Conservation (phyloP, 2,113 vertebrate species). For the Notothenia rossii region DNA sequence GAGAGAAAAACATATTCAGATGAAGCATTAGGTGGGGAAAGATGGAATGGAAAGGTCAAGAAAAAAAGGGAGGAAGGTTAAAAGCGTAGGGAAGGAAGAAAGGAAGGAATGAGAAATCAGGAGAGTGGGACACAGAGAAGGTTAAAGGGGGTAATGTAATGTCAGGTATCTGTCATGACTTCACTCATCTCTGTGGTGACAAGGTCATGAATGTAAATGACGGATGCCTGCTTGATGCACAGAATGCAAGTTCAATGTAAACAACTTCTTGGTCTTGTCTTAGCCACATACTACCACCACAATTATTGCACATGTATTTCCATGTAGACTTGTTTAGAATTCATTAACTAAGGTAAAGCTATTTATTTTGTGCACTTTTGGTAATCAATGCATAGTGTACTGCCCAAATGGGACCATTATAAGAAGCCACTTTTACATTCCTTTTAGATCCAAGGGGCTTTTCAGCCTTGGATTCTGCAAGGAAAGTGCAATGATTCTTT, state of each 20-base stretch:
- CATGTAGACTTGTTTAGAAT: constrained; percentile 4
- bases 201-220: constrained; percentile 81
- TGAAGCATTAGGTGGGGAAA: constrained; percentile 15
- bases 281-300: background rate
- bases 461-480: background rate
- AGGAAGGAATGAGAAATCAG: constrained; percentile 47
- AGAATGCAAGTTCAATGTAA: constrained; percentile 59
- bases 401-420: background rate
- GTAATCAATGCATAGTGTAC: background rate
- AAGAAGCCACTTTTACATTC: background rate
- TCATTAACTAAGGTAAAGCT: background rate
- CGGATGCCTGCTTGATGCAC: constrained; percentile 63
- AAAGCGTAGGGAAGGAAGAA: constrained; percentile 58
- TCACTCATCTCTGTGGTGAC: constrained; percentile 73
- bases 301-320: constrained; percentile 9
- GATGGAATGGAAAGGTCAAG: constrained; percentile 57
- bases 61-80: constrained; percentile 60
- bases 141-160: constrained; percentile 80
- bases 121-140: constrained; percentile 54
- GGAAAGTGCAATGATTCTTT: background rate
- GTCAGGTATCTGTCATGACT: constrained; percentile 80
- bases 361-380: background rate
- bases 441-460: background rate
- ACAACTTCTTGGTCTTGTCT: constrained; percentile 40
- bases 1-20: constrained; percentile 52